phyloP scores from a whole-genome alignment of 2,888 invertebrate genomes.

The Rhabditoides inermis region DNA sequence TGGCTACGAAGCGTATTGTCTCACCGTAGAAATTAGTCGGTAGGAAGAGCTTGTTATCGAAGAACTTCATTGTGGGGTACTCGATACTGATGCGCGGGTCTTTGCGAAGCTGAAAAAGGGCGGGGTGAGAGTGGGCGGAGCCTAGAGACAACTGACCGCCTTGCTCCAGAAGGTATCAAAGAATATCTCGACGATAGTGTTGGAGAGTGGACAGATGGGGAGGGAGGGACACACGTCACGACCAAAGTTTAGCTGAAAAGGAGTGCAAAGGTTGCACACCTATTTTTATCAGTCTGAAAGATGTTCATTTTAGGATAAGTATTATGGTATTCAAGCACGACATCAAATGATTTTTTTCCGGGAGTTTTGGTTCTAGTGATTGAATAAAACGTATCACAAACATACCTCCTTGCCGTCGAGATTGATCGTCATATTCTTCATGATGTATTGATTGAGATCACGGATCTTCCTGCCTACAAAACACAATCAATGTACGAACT shows the following conservation, averaged over 20 bases:
- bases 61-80: constrained; percentile 50
- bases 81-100: constrained; percentile 42
- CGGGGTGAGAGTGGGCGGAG: not conserved
- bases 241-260: constrained; percentile 35
- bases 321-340: no score
- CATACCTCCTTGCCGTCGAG: constrained; percentile 24
- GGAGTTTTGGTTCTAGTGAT: no score
- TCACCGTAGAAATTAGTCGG: constrained; percentile 51
- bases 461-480: constrained; percentile 10
- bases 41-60: constrained; percentile 49
- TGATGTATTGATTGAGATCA: constrained; percentile 38
- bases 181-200: constrained; percentile 46
- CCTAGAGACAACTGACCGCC: constrained; percentile 19
- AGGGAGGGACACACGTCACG: constrained; percentile 41
- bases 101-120: constrained; percentile 34
- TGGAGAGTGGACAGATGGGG: constrained; percentile 40
- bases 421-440: constrained; percentile 44
- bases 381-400: constrained; percentile 2
- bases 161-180: constrained; percentile 48
- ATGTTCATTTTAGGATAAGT: not conserved
- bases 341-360: no score
- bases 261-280: not conserved
- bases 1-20: no score
- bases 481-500: not conserved
- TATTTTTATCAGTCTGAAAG: not conserved